A percentile compares a stretch with the other conserved stretches of the same genome.
These are phyloP conservation scores for Hartigia nigra DNA, from an alignment of 2,888 invertebrate genomes.

Conservation along the genomic window DNA sequence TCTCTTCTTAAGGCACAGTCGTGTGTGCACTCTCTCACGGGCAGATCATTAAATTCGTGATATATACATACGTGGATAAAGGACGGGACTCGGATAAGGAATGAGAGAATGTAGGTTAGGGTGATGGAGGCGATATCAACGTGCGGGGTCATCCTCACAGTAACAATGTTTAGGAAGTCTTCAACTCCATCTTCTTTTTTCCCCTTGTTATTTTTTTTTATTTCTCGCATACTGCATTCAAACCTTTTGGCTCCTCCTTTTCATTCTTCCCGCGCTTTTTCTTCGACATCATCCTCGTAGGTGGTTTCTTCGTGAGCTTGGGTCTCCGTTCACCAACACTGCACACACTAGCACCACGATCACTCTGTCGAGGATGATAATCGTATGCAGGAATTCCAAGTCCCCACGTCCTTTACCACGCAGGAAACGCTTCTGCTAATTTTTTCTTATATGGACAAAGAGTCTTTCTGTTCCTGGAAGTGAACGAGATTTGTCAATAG, in stretches of 20 bases:
- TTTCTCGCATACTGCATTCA: neutral
- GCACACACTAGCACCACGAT: neutral
- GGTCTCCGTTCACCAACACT: neutral
- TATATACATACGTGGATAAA: neutral
- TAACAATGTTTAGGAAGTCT: neutral
- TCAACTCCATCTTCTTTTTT: neutral
- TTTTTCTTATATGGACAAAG: neutral
- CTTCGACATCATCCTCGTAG: neutral
- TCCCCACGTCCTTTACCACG: constrained; percentile 17
- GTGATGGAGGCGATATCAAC: neutral
- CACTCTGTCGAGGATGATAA: constrained; percentile 9
- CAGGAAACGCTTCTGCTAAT: constrained; percentile 20
- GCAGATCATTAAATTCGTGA: neutral
- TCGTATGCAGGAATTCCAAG: constrained; percentile 24
- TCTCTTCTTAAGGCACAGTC: neutral
- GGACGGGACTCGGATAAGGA: neutral
- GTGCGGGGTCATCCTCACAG: neutral
- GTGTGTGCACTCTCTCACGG: neutral
- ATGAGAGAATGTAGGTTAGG: neutral
- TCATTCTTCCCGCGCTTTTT: neutral
- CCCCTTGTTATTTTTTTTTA: neutral
- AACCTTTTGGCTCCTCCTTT: neutral
- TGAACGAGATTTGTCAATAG: neutral
- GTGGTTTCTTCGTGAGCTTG: neutral
- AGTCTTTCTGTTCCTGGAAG: constrained; percentile 7